phyloP scores from a whole-genome alignment of 2,113 vertebrate genomes.

The Esox niger region DNA sequence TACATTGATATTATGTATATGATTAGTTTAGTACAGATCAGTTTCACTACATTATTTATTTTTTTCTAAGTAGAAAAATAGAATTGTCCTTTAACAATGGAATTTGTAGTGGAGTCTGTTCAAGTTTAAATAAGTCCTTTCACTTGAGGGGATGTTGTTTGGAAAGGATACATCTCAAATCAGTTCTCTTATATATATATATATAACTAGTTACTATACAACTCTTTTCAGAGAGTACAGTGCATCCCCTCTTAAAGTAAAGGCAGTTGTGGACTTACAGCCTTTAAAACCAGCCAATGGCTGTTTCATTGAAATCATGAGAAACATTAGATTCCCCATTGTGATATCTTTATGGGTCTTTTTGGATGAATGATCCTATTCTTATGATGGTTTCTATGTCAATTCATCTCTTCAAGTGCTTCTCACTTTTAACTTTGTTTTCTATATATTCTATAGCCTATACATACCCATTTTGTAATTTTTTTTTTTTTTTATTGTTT shows the following conservation, averaged over 20 bases:
- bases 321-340: no score
- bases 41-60: not conserved
- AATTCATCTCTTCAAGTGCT: conserved; percentile 10
- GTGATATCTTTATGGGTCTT: not conserved
- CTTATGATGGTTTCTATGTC: not conserved
- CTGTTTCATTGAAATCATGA: conserved; percentile 1
- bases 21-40: not conserved
- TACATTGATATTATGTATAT: not conserved
- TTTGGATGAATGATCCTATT: not conserved
- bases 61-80: not conserved
- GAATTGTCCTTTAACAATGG: not conserved
- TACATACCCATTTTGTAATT: conserved; percentile 62
- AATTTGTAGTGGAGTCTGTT: not conserved
- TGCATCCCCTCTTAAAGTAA: not conserved
- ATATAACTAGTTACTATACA: not conserved
- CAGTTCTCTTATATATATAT: not conserved
- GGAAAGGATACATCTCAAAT: no score
- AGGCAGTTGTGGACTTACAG: conserved; percentile 3
- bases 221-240: not conserved
- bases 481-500: conserved; percentile 69
- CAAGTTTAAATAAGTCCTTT: not conserved
- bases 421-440: not conserved
- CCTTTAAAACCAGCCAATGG: conserved; percentile 1
- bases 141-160: not conserved
- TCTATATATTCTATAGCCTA: conserved; percentile 1